Conservation (phyloP, 2,797 vertebrate genomes). For the Jordanella pulchra region DNA sequence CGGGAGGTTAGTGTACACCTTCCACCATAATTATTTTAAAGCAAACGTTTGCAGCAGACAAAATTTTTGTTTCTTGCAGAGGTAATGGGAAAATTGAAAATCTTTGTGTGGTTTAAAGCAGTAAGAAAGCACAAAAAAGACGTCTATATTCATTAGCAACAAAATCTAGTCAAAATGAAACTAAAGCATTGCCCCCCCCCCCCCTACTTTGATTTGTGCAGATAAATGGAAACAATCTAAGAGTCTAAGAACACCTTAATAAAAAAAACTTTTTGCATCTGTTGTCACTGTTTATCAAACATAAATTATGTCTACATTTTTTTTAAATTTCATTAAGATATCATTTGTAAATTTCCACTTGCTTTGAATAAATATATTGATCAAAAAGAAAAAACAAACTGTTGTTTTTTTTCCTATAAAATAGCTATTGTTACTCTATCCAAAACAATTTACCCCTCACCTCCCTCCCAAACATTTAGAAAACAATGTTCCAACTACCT, state of each 20-base stretch:
- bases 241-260: neutral
- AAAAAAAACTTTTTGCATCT: neutral
- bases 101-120: neutral
- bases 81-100: neutral
- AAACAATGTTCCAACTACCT: neutral
- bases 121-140: neutral
- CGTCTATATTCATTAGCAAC: neutral
- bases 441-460: neutral
- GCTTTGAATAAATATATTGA: neutral
- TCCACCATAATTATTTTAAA: slow-evolving; percentile 2
- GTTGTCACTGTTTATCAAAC: too few relatives aligned
- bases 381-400: neutral
- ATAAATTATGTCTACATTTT: neutral
- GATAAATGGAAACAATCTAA: neutral
- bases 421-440: neutral
- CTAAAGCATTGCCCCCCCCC: too few relatives aligned
- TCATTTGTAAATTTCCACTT: neutral
- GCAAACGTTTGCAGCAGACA: slow-evolving; percentile 5
- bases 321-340: neutral
- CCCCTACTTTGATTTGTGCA: neutral
- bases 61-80: neutral
- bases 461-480: neutral
- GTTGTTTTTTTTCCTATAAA: neutral
- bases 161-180: neutral
- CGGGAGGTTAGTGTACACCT: slow-evolving; percentile 9